Evolutionary conservation across 2,888 invertebrate genomes (phyloP).

Genomic region (Pycnomerus fuliginosus): DNA sequence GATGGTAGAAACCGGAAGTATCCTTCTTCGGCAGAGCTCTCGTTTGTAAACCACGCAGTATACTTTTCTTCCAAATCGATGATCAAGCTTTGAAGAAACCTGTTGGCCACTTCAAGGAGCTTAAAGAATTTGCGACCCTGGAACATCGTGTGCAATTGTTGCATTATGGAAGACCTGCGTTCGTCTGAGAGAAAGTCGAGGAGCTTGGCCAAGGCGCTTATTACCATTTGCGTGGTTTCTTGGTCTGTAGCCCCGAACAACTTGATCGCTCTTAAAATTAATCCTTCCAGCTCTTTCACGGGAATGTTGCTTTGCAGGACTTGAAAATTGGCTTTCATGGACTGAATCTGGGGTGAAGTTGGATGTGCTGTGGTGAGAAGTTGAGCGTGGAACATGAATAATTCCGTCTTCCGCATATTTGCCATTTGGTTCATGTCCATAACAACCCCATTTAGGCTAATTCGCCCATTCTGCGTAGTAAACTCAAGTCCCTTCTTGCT

Average conservation of each 20-base stretch:
- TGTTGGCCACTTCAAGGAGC: constrained; percentile 6
- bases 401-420: constrained; percentile 10
- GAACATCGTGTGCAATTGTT: constrained; percentile 3
- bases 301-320: background rate
- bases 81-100: constrained; percentile 6
- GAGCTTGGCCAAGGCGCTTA: constrained; percentile 1
- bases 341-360: background rate
- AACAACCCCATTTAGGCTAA: constrained; percentile 33
- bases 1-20: constrained; percentile 4
- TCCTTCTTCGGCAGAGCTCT: background rate
- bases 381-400: constrained; percentile 3
- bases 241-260: constrained; percentile 1
- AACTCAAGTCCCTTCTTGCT: constrained; percentile 53
- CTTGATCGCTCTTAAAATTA: constrained; percentile 4
- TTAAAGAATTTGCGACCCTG: constrained; percentile 4
- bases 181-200: background rate
- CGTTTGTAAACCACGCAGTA: constrained; percentile 3
- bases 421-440: constrained; percentile 6
- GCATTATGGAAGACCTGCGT: background rate
- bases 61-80: constrained; percentile 6
- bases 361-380: constrained; percentile 7
- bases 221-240: constrained; percentile 6
- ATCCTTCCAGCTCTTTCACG: background rate
- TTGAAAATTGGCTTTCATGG: constrained; percentile 1
- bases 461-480: constrained; percentile 36